Base-by-base conservation (phyloP, 2,113 vertebrate genomes). In the Chaetura pelagica region DNA sequence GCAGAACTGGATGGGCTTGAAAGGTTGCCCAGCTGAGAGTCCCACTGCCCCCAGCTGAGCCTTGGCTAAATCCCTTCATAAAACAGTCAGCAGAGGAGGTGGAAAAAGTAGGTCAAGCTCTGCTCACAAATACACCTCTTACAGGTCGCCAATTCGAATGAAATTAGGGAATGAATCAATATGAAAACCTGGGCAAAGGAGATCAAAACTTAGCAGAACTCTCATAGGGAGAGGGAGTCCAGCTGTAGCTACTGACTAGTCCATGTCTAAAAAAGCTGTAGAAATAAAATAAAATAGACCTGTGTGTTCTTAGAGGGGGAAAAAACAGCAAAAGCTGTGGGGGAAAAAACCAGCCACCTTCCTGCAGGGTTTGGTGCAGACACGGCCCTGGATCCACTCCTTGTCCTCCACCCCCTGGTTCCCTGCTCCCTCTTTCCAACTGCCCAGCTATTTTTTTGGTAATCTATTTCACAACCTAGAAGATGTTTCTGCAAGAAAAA, bases 61-160 rank as follows among this genome's bases (percentile, higher is more conserved):
- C 0, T 71, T 10, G 4, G 64, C 68, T 80, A 18, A 62, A 73
- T n/a, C 42, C 66, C 89, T 83, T 69, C 49, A 8, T 9, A 19
- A 74, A 92, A 72, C 5, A 1, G 63, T 93, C 9, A 0, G 79
- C 86, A 90, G 80, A 97, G 68, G 61, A 93, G 80, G 49, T 95
- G 88, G 72, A 84, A 94, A 95, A 93, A 92, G 86, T 72, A 90
- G 90, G 90, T 72, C 96, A 95, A 30, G 49, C 92, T 92, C 64
- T 42, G 52, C 79, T 84, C 85, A 95, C 85, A 96, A 95, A 93
- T 23, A n/a, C 94, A 94, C 61, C 93, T 90, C 90, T 92, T 67
- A 92, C 76, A 90, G 26, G 61, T 67, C 4, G 24, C 92, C 90
- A 96, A 38, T 88, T 90, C 92, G 52, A 67, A 78, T 78, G 79